Evolutionary conservation across 2,888 invertebrate species (phyloP).

Genomic region (Rhamphomyia laevipes): DNA sequence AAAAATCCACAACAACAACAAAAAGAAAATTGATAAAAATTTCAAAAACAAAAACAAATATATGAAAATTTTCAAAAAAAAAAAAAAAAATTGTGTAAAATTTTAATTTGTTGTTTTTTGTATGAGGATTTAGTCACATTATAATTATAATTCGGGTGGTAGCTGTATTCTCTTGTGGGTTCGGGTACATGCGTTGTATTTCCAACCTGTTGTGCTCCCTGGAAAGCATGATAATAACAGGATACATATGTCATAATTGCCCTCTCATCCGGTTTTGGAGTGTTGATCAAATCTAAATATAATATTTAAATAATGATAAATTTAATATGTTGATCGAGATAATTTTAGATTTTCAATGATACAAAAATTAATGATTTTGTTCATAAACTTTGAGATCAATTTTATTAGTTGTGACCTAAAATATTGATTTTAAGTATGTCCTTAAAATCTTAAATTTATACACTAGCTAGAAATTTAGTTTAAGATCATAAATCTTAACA

Average conservation of each 20-base stretch:
- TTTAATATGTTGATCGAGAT: too few relatives aligned
- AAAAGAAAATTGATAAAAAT: not conserved
- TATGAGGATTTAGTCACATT: constrained; percentile 36
- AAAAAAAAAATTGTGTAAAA: not conserved
- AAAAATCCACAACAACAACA: too few relatives aligned
- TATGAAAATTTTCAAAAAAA: not conserved
- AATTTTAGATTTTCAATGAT: too few relatives aligned
- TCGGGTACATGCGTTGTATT: constrained; percentile 39
- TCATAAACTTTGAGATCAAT: too few relatives aligned
- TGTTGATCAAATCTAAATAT: constrained; percentile 95
- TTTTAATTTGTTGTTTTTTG: constrained; percentile 10
- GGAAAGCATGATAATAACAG: constrained; percentile 99
- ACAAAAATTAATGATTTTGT: too few relatives aligned
- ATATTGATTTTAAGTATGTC: too few relatives aligned
- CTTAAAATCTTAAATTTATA: too few relatives aligned
- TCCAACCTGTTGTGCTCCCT: constrained; percentile 94
- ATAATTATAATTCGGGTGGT: constrained; percentile 38
- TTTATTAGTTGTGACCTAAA: too few relatives aligned
- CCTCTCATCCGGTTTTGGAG: constrained; percentile 99
- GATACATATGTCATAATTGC: constrained; percentile 99
- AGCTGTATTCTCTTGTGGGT: constrained; percentile 39
- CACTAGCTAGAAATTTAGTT: too few relatives aligned
- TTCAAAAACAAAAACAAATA: not conserved
- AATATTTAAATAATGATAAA: not conserved
- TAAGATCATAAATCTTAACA: too few relatives aligned